Conservation (phyloP, 2,888 invertebrate species). For the Melinaea menophilus region DNA sequence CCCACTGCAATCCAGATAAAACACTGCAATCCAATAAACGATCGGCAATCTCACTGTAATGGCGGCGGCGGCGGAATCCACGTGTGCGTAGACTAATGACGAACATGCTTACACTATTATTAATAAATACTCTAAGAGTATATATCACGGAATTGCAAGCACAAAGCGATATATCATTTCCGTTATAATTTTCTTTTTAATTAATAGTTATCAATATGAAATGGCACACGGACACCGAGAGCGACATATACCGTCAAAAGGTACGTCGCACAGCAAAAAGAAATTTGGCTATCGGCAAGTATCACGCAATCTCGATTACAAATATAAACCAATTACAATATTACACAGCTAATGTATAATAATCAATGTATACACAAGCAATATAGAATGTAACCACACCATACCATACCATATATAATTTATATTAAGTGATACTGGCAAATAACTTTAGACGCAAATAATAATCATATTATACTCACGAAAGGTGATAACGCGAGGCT, state of each 20-base stretch:
- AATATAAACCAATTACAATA: no score
- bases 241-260: conserved; percentile 41
- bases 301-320: conserved; percentile 15
- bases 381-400: not conserved
- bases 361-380: no score
- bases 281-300: conserved; percentile 29
- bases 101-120: conserved; percentile 43
- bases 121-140: conserved; percentile 33
- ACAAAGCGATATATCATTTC: conserved; percentile 35
- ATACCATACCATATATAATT: not conserved
- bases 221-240: conserved; percentile 31
- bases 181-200: conserved; percentile 22
- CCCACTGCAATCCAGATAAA: conserved; percentile 74
- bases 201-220: conserved; percentile 26
- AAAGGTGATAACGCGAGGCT: conserved; percentile 68
- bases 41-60: conserved; percentile 46
- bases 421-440: conserved; percentile 36
- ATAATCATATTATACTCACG: conserved; percentile 63
- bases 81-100: conserved; percentile 49
- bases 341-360: no score
- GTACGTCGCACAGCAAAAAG: conserved; percentile 34
- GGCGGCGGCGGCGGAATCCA: conserved; percentile 69
- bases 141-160: conserved; percentile 43
- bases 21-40: conserved; percentile 72
- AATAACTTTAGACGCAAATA: conserved; percentile 33